These are phyloP conservation scores for Camponotus vicinus DNA, from an alignment of 1,140 invertebrate species.

Conservation along the genomic window DNA sequence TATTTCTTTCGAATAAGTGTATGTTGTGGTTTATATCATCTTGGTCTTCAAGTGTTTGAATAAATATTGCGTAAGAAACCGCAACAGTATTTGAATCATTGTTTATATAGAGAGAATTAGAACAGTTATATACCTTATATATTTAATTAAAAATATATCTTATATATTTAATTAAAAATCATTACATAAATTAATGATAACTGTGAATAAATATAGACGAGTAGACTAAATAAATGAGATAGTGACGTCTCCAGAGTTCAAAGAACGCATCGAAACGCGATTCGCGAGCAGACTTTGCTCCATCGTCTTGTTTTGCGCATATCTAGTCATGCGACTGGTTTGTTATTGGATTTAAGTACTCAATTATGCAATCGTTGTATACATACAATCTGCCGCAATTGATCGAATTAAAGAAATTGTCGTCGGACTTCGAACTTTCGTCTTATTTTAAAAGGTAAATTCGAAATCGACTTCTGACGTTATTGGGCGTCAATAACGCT, in stretches of 20 bases:
- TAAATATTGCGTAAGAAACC: not conserved
- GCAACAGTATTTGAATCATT: not conserved
- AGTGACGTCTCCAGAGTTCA: slow-evolving; percentile 9
- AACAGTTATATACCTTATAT: not conserved
- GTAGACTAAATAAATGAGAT: slow-evolving; percentile 18
- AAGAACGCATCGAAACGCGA: slow-evolving; percentile 11
- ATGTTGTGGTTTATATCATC: not conserved
- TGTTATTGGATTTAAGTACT: slow-evolving; percentile 14
- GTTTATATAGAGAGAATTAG: not conserved
- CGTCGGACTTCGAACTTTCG: not conserved
- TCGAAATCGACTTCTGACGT: not conserved
- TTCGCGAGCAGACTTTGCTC: slow-evolving; percentile 33
- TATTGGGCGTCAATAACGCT: not conserved
- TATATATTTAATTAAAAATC: not conserved
- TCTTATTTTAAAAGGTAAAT: not conserved
- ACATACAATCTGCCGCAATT: not conserved
- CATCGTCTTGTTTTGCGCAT: slow-evolving; percentile 13
- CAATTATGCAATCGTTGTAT: not conserved
- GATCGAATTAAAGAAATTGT: not conserved
- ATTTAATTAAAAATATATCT: not conserved
- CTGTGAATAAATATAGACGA: slow-evolving; percentile 11
- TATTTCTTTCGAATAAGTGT: not conserved
- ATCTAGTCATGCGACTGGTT: not conserved
- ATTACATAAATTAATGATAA: slow-evolving; percentile 18
- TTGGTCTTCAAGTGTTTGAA: not conserved